Evolutionary conservation across 2,888 invertebrate species (phyloP), one percentile per base, ranked within the genome.

Genomic region (Cryptocheilus praepositus): DNA sequence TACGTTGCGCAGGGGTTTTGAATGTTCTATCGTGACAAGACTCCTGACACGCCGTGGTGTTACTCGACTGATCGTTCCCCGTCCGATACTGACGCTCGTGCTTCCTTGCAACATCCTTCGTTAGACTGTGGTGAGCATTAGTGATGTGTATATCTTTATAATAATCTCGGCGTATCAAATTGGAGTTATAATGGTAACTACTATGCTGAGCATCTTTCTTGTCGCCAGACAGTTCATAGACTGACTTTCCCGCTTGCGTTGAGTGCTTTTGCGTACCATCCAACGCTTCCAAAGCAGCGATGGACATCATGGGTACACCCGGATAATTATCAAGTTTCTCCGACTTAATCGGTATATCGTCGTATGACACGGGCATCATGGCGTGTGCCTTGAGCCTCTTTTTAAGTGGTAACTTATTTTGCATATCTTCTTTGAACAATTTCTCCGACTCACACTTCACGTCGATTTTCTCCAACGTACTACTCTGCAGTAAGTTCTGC

Each of bases 321-420:
- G 79, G 75, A 74, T 83, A 81, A 53, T 76, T 81, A 16, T 76
- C 67, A n/a, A 76, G 1, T 13, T 76, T 79, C 22, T 83, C 77
- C 0, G 71, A 60, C 57, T 83, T 83, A 22, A 84, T 74, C 4
- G 75, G 60, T 19, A 76, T 21, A 2, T 82, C 79, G 0, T 77
- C 74, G 25, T 78, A 82, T 0, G 75, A 66, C 64, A 75, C 64
- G 0, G 83, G 67, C 77, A 82, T 80, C 75, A 84, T 82, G 18
- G 78, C 76, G 15, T 81, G 81, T 1, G 82, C 85, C 51, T 83
- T 86, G 16, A 85, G 67, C 46, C 88, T 77, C 62, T 88, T 88
- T 58, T 88, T 89, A 15, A 87, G 68, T 3, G 88, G 88, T 53
- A 88, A 61, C 53, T 85, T 88, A 54, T 79, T 84, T 44, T 82